Evolutionary conservation across 2,888 invertebrate genomes (phyloP), one percentile per base, ranked within the genome.

Genomic region (Scelioninae gen. 2): DNA sequence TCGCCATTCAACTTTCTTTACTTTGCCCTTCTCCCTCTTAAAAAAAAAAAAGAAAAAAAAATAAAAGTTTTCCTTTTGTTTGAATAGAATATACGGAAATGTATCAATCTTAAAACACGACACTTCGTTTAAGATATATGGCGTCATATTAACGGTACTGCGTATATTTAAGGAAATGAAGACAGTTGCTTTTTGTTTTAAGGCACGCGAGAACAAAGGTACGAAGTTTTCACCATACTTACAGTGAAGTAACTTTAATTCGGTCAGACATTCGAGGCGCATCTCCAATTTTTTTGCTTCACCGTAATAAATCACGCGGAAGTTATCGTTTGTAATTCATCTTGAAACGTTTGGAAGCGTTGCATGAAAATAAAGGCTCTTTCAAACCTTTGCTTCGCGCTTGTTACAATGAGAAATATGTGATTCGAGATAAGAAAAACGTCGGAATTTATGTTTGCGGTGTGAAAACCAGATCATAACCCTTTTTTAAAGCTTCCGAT

Each of bases 221-320:
- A n/a, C n/a, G n/a, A n/a, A n/a, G n/a, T n/a, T n/a, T n/a, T 22
- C 5, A 22, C 5, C 5, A 22, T 11, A 15, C 16, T 45, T 9
- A 9, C 58, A 63, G 63, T 63, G 52, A 39, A 63, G 43, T 41
- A 52, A 52, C 41, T 41, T 63, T 15, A 52, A 63, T 63, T 52
- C n/a, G n/a, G 63, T 63, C 63, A 63, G 63, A 41, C 63, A 6
- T 31, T 43, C 10, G 11, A 10, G 39, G 16, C 22, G 13, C 22
- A 5, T 39, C 2, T 25, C 18, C 35, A 4, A 11, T 33, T 33
- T 33, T 50, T 16, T 50, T 33, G 16, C 16, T 7, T 31, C 33
- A 9, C 2, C 16, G n/a, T n/a, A 2, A 11, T 33, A 50, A 50
- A 50, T 31, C 33, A 50, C 16, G 10, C 10, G 1, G 9, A 16